Base-by-base conservation (phyloP, 2,888 invertebrate genomes). In the Sclerodermus sp. region DNA sequence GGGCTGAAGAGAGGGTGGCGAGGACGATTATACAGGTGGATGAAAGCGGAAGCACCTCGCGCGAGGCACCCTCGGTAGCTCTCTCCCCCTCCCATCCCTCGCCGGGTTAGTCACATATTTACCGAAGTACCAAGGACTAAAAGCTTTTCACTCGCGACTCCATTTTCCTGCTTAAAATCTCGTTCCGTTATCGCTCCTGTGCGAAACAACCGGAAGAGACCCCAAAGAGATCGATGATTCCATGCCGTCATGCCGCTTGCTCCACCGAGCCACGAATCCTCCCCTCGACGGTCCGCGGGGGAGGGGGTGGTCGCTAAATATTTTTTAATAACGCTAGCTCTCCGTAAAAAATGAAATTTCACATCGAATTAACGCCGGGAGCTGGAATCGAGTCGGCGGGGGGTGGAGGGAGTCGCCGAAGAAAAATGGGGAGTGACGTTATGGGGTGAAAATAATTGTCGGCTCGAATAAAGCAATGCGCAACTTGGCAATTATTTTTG, bases 81-180 rank as follows among this genome's bases (percentile, higher is more conserved):
- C 15, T 12, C 8, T 12, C 5, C 13, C 13, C n/a, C 8, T 12
- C 5, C 13, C 13, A 6, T 37, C 44, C 44, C 14, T 62, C 65
- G 62, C 58, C 58, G 60, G 66, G 65, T 67, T 67, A 68, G 63
- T 70, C 68, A 68, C 70, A 71, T 71, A 71, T 68, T 72, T 72
- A 68, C 70, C 54, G 62, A 70, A 63, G 57, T 62, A 60, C 61
- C 60, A 59, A 66, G 60, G 66, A 66, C 66, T 66, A 68, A 72
- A 69, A 69, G 71, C 68, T 72, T 72, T 70, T 69, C 59, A 60
- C 61, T 58, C 52, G 62, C 53, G 57, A 54, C 59, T 64, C 65
- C 60, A 65, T 70, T 72, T 70, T 64, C 66, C 57, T 61, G 59
- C 59, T 59, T 62, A 60, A 67, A 71, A 70, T 67, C 66, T 60